phyloP scores from a whole-genome alignment of 2,888 invertebrate genomes.

The Eremobia ochroleuca region DNA sequence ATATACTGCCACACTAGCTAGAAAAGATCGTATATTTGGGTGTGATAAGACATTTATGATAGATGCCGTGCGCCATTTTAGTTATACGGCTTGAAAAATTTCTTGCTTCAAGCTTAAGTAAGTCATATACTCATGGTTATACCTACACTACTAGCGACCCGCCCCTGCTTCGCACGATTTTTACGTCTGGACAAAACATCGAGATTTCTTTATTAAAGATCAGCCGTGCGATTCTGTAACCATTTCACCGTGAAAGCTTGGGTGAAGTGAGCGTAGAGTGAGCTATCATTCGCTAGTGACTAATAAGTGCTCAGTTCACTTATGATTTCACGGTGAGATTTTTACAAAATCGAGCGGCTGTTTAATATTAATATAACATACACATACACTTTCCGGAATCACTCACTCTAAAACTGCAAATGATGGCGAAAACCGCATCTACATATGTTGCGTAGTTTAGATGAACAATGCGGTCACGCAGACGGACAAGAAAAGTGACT shows the following conservation, averaged over 20 bases:
- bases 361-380: neutral
- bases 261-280: no score
- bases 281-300: no score
- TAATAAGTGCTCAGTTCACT: no score
- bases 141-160: neutral
- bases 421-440: neutral
- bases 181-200: neutral
- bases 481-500: neutral
- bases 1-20: constrained; percentile 3
- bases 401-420: neutral
- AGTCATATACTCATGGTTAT: neutral
- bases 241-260: no score
- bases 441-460: neutral
- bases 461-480: neutral
- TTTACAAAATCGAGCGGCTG: no score
- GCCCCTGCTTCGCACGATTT: no score
- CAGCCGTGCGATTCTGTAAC: no score
- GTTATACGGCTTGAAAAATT: neutral
- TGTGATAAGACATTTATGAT: neutral
- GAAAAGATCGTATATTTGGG: constrained; percentile 7
- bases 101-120: neutral
- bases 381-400: neutral
- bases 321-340: no score
- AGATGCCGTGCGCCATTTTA: neutral
- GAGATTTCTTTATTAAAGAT: neutral